A percentile compares a stretch with the other conserved stretches of the same genome.
Evolutionary conservation across 2,888 invertebrate species (phyloP).

Genomic region (Rhorus exstirpatorius): DNA sequence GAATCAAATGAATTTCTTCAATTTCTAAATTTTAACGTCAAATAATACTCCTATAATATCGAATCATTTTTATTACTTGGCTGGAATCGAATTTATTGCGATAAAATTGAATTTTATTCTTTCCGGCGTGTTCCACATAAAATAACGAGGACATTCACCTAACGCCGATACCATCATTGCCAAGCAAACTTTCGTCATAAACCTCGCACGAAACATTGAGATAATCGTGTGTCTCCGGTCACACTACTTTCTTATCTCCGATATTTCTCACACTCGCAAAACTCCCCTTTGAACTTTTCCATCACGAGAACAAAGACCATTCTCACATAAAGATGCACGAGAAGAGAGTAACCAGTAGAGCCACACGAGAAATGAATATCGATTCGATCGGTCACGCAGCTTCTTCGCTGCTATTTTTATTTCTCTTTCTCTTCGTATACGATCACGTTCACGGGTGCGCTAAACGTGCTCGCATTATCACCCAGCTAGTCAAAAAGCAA

Average conservation of each 20-base stretch:
- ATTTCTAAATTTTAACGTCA: too few species aligned
- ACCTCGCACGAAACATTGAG: constrained; percentile 27
- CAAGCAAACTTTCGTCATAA: constrained; percentile 21
- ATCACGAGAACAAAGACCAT: constrained; percentile 59
- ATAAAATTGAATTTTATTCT: neutral
- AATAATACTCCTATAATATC: too few species aligned
- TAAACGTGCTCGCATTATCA: constrained; percentile 68
- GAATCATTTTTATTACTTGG: neutral
- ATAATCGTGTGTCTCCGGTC: constrained; percentile 45
- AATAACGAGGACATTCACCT: constrained; percentile 12
- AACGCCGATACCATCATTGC: constrained; percentile 14
- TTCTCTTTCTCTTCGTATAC: constrained; percentile 7
- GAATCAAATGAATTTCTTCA: too few species aligned
- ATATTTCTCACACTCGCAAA: constrained; percentile 59
- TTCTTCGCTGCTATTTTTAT: constrained; percentile 30
- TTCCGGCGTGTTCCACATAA: constrained; percentile 1
- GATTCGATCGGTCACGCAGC: constrained; percentile 70
- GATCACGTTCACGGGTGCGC: constrained; percentile 56
- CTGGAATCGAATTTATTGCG: neutral
- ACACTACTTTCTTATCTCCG: constrained; percentile 48
- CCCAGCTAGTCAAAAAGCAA: constrained; percentile 44
- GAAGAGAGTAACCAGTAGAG: constrained; percentile 42
- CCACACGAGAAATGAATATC: constrained; percentile 61
- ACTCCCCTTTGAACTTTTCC: constrained; percentile 18
- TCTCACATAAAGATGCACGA: constrained; percentile 36